A percentile compares a stretch with the other conserved stretches of the same genome.
Conservation (phyloP, 2,797 vertebrate genomes). For the Caiman crocodilus region DNA sequence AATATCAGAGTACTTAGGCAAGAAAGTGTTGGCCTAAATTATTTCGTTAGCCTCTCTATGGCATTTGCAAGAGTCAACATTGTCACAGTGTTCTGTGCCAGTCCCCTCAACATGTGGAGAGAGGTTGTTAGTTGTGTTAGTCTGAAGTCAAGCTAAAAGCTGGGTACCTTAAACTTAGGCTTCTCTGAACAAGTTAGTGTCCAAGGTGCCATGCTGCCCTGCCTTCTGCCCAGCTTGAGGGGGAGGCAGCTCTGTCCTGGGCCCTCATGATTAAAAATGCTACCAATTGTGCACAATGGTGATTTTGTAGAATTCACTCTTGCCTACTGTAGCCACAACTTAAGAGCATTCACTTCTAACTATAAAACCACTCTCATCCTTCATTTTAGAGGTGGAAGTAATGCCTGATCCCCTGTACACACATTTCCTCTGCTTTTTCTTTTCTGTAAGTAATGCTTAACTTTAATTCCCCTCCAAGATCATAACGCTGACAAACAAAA, state of each 20-base stretch:
- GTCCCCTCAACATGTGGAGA: neutral
- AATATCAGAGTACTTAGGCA: neutral
- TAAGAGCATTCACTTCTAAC: neutral
- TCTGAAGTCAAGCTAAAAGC: too few relatives aligned
- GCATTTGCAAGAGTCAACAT: neutral
- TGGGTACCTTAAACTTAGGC: too few relatives aligned
- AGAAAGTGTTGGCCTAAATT: neutral
- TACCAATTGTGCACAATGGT: too few relatives aligned
- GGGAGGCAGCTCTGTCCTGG: too few relatives aligned
- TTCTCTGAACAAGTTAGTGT: too few relatives aligned
- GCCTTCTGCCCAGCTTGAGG: too few relatives aligned
- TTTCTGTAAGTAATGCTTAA: neutral
- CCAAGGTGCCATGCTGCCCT: too few relatives aligned
- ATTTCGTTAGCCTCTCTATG: neutral
- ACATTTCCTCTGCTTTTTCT: neutral
- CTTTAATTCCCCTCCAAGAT: neutral
- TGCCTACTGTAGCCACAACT: neutral
- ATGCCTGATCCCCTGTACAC: neutral
- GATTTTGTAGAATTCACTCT: neutral
- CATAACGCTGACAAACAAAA: accelerated
- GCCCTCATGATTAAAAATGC: neutral
- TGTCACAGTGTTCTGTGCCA: neutral
- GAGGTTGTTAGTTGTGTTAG: too few relatives aligned
- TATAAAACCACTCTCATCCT: neutral
- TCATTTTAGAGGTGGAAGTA: neutral